These are phyloP conservation scores for Adelges cooleyi DNA, from an alignment of 1,140 invertebrate genomes.

Conservation along the genomic window DNA sequence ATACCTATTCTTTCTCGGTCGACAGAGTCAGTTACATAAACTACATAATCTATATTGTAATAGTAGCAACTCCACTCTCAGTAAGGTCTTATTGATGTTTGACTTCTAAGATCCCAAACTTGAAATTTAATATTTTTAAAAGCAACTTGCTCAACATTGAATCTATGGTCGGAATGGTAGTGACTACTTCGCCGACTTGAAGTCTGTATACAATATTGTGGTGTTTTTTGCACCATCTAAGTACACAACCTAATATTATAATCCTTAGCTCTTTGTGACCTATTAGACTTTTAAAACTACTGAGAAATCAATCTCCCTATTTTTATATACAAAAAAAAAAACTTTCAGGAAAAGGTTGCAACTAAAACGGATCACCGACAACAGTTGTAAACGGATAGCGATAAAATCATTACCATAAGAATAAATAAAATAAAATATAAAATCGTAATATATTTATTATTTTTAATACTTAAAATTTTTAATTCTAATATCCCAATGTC, in stretches of 20 bases:
- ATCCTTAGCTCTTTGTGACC: slow-evolving; percentile 95
- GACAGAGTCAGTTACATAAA: slow-evolving; percentile 98
- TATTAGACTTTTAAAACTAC: slow-evolving; percentile 86
- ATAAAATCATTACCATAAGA: too few relatives aligned
- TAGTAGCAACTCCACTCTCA: slow-evolving; percentile 99
- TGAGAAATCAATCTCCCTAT: too few relatives aligned
- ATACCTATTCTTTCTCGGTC: slow-evolving; percentile 97
- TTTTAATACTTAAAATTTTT: too few relatives aligned
- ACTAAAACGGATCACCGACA: too few relatives aligned
- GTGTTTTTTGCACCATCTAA: slow-evolving; percentile 98
- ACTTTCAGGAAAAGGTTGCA: too few relatives aligned
- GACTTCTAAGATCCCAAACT: slow-evolving; percentile 97
- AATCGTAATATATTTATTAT: too few relatives aligned
- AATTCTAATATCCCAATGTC: too few relatives aligned
- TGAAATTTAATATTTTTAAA: slow-evolving; percentile 94
- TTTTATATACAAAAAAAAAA: too few relatives aligned
- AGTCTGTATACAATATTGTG: slow-evolving; percentile 93
- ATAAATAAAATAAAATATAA: too few relatives aligned
- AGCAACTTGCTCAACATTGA: slow-evolving; percentile 93
- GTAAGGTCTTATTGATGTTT: slow-evolving; percentile 95
- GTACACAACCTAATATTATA: slow-evolving; percentile 89
- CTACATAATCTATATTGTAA: slow-evolving; percentile 98
- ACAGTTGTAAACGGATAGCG: too few relatives aligned
- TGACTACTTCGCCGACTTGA: slow-evolving; percentile 98
- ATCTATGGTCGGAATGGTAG: slow-evolving; percentile 98